phyloP scores from a whole-genome alignment of 2,888 invertebrate genomes.

The Pheosia gnoma region DNA sequence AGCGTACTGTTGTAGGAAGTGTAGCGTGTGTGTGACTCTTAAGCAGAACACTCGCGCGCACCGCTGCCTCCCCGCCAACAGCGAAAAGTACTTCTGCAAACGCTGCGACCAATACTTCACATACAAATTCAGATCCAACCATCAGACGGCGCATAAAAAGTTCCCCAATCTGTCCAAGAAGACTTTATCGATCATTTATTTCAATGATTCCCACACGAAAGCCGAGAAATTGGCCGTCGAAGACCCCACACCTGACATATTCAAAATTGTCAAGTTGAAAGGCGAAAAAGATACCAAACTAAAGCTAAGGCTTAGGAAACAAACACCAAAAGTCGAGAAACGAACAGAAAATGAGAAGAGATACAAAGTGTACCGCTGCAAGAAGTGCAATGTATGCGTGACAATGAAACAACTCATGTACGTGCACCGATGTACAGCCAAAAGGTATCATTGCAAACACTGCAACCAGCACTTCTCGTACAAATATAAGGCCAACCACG shows the following conservation, averaged over 20 bases:
- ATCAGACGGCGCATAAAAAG: constrained; percentile 32
- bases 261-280: background rate
- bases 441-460: background rate
- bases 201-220: constrained; percentile 24
- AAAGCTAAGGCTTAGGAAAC: background rate
- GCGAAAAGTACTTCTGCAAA: constrained; percentile 10
- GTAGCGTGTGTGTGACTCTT: background rate
- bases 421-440: background rate
- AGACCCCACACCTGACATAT: background rate
- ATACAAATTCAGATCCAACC: constrained; percentile 5
- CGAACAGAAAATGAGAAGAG: background rate
- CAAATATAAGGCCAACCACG: background rate
- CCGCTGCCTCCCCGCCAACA: constrained; percentile 1
- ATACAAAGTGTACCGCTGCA: background rate
- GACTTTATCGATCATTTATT: constrained; percentile 31
- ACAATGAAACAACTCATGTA: background rate
- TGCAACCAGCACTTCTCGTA: background rate
- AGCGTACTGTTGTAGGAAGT: constrained; percentile 1
- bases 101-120: constrained; percentile 25
- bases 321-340: background rate
- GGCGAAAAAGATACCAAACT: background rate
- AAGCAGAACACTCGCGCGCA: constrained; percentile 11
- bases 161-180: constrained; percentile 14
- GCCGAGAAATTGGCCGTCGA: background rate
- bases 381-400: background rate